phyloP scores from a whole-genome alignment of 2,888 invertebrate species.

The Tholera decimalis region DNA sequence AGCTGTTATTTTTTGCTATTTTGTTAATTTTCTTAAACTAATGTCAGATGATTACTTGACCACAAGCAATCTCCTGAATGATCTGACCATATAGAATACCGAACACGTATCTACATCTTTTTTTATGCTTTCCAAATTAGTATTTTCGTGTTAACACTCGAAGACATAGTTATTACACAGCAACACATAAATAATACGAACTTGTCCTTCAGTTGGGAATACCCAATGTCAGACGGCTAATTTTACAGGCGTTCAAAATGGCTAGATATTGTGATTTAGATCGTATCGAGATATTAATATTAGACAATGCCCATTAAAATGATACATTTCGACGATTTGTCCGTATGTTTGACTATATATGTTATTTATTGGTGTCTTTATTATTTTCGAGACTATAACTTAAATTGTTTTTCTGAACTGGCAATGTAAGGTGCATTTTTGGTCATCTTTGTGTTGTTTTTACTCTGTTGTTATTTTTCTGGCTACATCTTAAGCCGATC shows the following conservation, averaged over 20 bases:
- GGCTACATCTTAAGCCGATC: neutral
- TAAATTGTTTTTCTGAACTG: conserved; percentile 45
- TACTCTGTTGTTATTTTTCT: conserved; percentile 12
- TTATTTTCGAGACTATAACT: conserved; percentile 45
- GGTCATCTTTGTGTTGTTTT: neutral
- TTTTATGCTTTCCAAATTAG: no score
- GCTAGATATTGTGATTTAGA: conserved; percentile 62
- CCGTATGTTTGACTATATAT: conserved; percentile 26
- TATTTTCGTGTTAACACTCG: no score
- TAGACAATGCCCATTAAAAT: conserved; percentile 65
- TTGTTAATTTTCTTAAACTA: no score
- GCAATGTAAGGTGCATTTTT: conserved; percentile 29
- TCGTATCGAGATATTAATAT: conserved; percentile 62
- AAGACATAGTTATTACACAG: neutral
- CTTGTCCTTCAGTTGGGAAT: conserved; percentile 25
- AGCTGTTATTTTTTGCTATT: no score
- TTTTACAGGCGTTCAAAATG: conserved; percentile 54
- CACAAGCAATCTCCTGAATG: no score
- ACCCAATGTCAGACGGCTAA: conserved; percentile 51
- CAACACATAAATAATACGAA: conserved; percentile 2
- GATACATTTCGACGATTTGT: conserved; percentile 59
- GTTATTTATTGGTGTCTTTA: conserved; percentile 48
- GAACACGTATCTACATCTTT: no score
- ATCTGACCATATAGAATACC: no score
- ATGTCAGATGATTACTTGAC: no score